Percentiles rank a stretch among this genome's conserved stretches.
Conservation (phyloP, 2,113 vertebrate species). For the Corythaeola cristata region DNA sequence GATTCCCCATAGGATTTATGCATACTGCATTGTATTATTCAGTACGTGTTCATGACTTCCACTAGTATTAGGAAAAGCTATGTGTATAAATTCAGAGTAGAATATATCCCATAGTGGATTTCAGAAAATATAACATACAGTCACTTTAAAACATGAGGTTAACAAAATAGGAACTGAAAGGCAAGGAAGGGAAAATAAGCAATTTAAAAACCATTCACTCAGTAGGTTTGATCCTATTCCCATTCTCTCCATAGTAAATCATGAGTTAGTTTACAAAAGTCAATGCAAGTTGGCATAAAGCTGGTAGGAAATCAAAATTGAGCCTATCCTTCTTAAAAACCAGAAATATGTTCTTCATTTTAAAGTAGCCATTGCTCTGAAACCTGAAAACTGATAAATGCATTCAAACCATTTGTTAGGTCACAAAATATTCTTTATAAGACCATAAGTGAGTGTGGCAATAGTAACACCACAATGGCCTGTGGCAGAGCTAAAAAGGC, state of each 20-base stretch:
- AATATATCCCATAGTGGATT: constrained; percentile 1
- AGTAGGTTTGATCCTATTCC: not conserved
- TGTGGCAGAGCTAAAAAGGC: not conserved
- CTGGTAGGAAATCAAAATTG: not conserved
- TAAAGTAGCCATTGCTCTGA: not conserved
- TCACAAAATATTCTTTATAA: not conserved
- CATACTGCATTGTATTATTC: constrained; percentile 54
- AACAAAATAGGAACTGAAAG: constrained; percentile 53
- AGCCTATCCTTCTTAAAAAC: not conserved
- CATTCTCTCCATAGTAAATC: not conserved
- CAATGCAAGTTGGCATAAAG: not conserved
- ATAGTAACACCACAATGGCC: not conserved
- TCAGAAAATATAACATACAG: constrained; percentile 23
- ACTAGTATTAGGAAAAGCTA: constrained; percentile 18
- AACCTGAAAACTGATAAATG: not conserved
- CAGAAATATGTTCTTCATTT: not conserved
- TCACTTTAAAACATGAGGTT: constrained; percentile 40
- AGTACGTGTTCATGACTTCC: constrained; percentile 34
- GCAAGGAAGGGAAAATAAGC: constrained; percentile 11
- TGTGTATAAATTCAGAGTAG: constrained; percentile 12
- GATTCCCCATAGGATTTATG: constrained; percentile 53
- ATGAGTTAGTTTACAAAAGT: not conserved
- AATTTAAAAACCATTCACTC: constrained; percentile 35
- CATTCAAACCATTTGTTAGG: not conserved
- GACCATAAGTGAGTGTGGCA: not conserved